Evolutionary conservation across 2,888 invertebrate species (phyloP).

Genomic region (Aleiodes testaceus): DNA sequence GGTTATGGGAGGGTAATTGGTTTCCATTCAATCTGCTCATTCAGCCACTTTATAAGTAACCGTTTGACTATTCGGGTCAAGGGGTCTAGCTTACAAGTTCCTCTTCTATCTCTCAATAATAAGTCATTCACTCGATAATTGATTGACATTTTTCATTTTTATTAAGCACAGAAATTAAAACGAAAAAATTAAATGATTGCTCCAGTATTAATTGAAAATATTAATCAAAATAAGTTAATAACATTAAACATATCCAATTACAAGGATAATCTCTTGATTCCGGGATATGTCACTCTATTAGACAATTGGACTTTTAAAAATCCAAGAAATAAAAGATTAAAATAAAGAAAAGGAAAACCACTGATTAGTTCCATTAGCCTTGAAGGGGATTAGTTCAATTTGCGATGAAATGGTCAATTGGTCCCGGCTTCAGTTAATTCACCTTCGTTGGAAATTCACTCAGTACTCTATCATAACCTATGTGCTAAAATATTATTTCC

Average conservation of each 20-base stretch:
- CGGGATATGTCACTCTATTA: neutral
- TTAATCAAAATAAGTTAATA: conserved; percentile 31
- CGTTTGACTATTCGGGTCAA: conserved; percentile 62
- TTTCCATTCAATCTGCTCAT: conserved; percentile 55
- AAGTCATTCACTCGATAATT: conserved; percentile 48
- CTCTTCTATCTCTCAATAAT: conserved; percentile 50
- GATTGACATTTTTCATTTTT: conserved; percentile 41
- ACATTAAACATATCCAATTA: neutral
- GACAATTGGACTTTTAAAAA: conserved; percentile 16
- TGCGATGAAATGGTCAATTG: conserved; percentile 51
- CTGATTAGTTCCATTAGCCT: conserved; percentile 30
- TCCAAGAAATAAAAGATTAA: neutral
- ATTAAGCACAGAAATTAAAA: neutral
- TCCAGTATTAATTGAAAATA: no score
- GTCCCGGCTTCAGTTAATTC: conserved; percentile 47
- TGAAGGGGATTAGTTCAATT: conserved; percentile 47
- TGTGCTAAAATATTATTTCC: conserved; percentile 49
- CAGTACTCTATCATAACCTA: conserved; percentile 47
- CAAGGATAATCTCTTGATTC: neutral
- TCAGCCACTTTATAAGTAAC: conserved; percentile 57
- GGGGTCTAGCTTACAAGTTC: conserved; percentile 59
- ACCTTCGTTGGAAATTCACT: conserved; percentile 37
- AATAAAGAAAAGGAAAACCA: neutral
- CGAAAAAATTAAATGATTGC: no score
- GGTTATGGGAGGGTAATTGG: conserved; percentile 45